phyloP scores from a whole-genome alignment of 2,113 vertebrate genomes.

The Gallinago undulata region DNA sequence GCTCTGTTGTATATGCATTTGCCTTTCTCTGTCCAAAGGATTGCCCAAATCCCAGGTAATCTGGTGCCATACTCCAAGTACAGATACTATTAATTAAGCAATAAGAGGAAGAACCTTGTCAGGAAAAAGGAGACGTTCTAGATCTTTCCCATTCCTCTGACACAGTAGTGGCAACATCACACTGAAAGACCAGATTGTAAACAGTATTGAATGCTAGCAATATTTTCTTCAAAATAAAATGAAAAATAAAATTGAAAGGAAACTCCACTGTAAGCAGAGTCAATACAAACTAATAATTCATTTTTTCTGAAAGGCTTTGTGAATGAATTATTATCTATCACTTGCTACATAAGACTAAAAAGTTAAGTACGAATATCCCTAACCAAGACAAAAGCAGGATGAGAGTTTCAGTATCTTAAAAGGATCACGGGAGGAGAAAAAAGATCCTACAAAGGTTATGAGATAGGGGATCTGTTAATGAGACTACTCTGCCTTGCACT shows the following conservation, averaged over 20 bases:
- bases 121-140: neutral
- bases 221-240: neutral
- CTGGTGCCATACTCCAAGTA: neutral
- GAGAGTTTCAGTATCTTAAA: neutral
- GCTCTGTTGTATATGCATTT: neutral
- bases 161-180: neutral
- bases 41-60: neutral
- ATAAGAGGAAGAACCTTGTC: neutral
- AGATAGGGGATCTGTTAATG: neutral
- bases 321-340: neutral
- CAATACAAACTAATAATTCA: neutral
- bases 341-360: neutral
- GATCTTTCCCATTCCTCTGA: neutral
- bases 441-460: neutral
- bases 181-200: neutral
- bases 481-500: neutral
- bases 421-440: accelerated
- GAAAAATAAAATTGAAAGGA: neutral
- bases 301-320: neutral
- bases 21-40: neutral
- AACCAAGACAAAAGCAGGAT: neutral
- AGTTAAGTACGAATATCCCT: neutral
- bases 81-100: neutral
- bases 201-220: neutral
- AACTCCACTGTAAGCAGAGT: neutral